Base-by-base conservation (phyloP, 2,113 vertebrate genomes). In the Archilochus colubris region DNA sequence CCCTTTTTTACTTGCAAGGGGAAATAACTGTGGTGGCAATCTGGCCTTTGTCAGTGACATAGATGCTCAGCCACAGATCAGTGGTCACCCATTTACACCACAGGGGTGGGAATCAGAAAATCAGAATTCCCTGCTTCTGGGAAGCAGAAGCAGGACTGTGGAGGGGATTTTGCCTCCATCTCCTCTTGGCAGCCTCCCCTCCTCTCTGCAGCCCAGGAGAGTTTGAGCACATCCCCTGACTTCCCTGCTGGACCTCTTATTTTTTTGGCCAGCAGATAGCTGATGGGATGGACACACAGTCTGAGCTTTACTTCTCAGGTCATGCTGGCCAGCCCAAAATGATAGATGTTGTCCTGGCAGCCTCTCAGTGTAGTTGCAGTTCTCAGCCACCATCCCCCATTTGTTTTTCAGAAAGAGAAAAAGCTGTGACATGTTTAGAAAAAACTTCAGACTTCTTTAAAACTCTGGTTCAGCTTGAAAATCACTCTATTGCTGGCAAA, bases 11-110 rank as follows among this genome's bases (percentile, higher is more conserved):
- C 59, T 64, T 44, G 9, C 40, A 68, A 67, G 31, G 94, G 77
- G 81, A 96, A 96, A 94, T 92, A 93, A 57, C 93, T 92, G 80
- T 63, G 89, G 88, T 82, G 44, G 81, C 77, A 86, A 51, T 91
- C 94, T 95, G 87, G 83, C 78, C 76, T 91, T 90, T 68, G 84
- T 94, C 91, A 94, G 38, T 58, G 33, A 53, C 83, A 57, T 70
- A 63, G 59, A 82, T 51, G 31, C 44, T 92, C 62, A 78, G 0
- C 62, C 79, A n/a, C 79, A 75, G 82, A 81, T 79, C 78, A 61
- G 24, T 23, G 33, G 25, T 85, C 80, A 38, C 24, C 81, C 86
- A 66, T 64, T 75, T 62, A 61, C 69, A 25, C 80, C 50, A 3
- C 43, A 24, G 0, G 59, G 72, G 19, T 46, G 23, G 53, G 63